Evolutionary conservation across 2,888 invertebrate species (phyloP).

Genomic region (Eupithecia dodoneata): DNA sequence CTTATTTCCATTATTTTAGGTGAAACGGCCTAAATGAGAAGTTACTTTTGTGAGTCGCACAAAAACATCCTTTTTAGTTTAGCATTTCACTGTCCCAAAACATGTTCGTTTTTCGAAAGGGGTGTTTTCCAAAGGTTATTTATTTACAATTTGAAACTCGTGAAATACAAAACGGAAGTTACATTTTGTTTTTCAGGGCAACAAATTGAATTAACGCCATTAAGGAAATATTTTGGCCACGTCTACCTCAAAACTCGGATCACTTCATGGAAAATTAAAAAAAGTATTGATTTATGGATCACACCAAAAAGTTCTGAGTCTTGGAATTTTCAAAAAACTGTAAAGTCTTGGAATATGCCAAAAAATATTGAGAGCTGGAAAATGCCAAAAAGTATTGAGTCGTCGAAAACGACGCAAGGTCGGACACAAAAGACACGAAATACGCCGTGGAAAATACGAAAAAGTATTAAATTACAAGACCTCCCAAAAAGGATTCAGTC

Average conservation of each 20-base stretch:
- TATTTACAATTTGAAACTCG: not conserved
- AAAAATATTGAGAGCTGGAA: not conserved
- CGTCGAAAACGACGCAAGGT: not conserved
- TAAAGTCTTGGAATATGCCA: not conserved
- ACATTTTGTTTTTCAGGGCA: slow-evolving; percentile 4
- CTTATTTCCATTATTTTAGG: slow-evolving; percentile 29
- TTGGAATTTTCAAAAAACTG: not conserved
- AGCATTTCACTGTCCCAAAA: not conserved
- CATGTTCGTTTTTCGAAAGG: slow-evolving; percentile 5
- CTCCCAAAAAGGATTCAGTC: not conserved
- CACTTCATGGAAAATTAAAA: not conserved
- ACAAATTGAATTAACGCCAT: slow-evolving; percentile 3
- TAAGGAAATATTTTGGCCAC: not conserved
- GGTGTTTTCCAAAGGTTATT: not conserved
- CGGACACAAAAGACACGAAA: not conserved
- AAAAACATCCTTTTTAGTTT: slow-evolving; percentile 14
- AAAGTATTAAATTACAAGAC: too few relatives aligned
- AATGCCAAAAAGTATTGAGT: not conserved
- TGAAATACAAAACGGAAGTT: not conserved
- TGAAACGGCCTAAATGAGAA: slow-evolving; percentile 35
- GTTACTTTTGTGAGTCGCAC: slow-evolving; percentile 32
- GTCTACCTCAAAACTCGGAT: not conserved
- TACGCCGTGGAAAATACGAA: not conserved
- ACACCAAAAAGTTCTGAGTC: not conserved
- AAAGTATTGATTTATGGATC: not conserved